Evolutionary conservation across 2,113 vertebrate species (phyloP), one percentile per base, ranked within the genome.

Genomic region (Heterotilapia buettikoferi): DNA sequence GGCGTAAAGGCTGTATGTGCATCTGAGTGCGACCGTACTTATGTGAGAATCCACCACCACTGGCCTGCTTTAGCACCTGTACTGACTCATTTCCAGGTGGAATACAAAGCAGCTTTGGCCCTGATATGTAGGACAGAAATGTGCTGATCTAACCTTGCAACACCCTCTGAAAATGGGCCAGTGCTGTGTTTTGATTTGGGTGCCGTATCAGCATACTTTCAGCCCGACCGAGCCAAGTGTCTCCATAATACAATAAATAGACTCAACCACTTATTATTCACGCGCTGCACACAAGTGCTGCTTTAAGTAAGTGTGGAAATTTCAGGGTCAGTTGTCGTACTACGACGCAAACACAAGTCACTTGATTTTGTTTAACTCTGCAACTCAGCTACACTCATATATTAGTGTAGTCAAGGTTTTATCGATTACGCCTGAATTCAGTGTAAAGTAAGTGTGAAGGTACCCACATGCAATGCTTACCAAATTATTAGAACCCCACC

Each of bases 101-200:
- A 92, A 90, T 87, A 81, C 88, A 90, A 90, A 91, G 83, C 88
- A 90, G 90, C 66, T 84, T 83, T 78, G 31, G 86, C 84, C 10
- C 21, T 3, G 43, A 29, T 90, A 91, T 76, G 84, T 86, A 86
- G 87, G 87, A 83, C 88, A 88, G 84, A 88, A 91, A 92, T 92
- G 80, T 91, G 91, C 93, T 92, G 92, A 92, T 91, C 86, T 84
- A 86, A 92, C 90, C 88, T 91, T 93, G 89, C 85, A 91, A 85
- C 89, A 83, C 80, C 88, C 80, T 93, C 87, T 92, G 94, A 90
- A 93, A 88, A 82, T 63, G 90, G 86, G 86, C 90, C 90, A 91
- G 90, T 31, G 12, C 45, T 83, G 56, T 81, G 87, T 79, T 89
- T 86, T 66, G 56, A 83, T 89, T 83, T 82, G 88, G 53, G 29